These are phyloP conservation scores for Seira sanloemensis DNA, from an alignment of 2,888 invertebrate species.

Conservation along the genomic window DNA sequence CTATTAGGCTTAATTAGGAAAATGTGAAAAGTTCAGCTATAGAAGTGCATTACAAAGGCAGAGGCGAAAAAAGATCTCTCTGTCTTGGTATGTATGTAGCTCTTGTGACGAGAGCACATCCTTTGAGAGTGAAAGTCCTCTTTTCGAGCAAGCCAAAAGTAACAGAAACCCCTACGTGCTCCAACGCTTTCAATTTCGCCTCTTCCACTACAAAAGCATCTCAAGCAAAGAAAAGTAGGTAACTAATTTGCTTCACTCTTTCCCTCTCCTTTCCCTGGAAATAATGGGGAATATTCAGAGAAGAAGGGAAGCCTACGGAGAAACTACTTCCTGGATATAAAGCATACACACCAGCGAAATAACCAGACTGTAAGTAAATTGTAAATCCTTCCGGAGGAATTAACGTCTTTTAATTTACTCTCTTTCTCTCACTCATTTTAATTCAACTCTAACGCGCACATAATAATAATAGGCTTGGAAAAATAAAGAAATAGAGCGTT, in stretches of 20 bases:
- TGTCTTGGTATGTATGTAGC: background rate
- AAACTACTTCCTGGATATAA: background rate
- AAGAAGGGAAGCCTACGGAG: background rate
- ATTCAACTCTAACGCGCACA: background rate
- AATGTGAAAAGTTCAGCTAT: background rate
- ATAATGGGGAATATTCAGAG: background rate
- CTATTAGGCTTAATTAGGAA: constrained; percentile 62
- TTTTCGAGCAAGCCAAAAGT: background rate
- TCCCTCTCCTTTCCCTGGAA: background rate
- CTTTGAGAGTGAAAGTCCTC: background rate
- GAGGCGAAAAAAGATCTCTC: background rate
- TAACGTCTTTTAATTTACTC: background rate
- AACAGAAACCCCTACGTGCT: background rate
- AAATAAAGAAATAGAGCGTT: background rate
- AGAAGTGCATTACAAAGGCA: background rate
- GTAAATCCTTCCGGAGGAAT: background rate
- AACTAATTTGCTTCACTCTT: background rate
- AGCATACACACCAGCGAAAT: too few species aligned
- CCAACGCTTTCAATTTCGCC: background rate
- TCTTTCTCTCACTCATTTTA: background rate
- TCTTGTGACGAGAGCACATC: background rate
- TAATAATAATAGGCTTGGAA: background rate
- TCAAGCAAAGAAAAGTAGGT: background rate
- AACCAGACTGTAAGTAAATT: background rate
- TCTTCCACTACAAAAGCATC: background rate